Conservation (phyloP, 2,113 vertebrate species). For the Butastur rufipennis region DNA sequence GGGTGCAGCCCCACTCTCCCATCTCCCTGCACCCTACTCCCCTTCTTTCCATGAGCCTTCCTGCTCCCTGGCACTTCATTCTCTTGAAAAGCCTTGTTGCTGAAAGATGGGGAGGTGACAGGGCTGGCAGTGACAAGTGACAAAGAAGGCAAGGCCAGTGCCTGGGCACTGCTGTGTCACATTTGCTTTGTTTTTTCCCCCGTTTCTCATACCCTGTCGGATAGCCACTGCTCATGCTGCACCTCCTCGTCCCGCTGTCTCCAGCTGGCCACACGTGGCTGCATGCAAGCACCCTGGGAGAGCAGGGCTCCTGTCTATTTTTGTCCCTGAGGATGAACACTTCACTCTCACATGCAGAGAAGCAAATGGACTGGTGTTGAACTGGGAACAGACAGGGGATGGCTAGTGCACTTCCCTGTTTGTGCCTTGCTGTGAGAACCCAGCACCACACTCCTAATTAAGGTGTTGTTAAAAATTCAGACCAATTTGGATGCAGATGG, state of each 20-base stretch:
- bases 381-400: not conserved
- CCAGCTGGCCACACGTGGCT: fast-evolving
- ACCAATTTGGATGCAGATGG: fast-evolving
- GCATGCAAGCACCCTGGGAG: fast-evolving
- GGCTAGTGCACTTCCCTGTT: not conserved
- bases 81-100: not conserved
- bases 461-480: not conserved
- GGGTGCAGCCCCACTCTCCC: not conserved
- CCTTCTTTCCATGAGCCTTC: not conserved
- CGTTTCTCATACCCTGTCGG: fast-evolving
- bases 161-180: fast-evolving
- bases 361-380: not conserved
- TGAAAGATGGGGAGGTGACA: not conserved
- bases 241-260: fast-evolving
- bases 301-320: not conserved
- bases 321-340: fast-evolving
- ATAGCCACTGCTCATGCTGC: fast-evolving
- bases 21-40: not conserved
- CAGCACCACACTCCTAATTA: not conserved
- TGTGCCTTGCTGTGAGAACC: not conserved
- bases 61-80: not conserved
- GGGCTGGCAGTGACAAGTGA: not conserved
- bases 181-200: not conserved
- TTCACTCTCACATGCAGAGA: not conserved
- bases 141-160: not conserved